Conservation (phyloP, 2,888 invertebrate species). For the Fabriciana adippe region DNA sequence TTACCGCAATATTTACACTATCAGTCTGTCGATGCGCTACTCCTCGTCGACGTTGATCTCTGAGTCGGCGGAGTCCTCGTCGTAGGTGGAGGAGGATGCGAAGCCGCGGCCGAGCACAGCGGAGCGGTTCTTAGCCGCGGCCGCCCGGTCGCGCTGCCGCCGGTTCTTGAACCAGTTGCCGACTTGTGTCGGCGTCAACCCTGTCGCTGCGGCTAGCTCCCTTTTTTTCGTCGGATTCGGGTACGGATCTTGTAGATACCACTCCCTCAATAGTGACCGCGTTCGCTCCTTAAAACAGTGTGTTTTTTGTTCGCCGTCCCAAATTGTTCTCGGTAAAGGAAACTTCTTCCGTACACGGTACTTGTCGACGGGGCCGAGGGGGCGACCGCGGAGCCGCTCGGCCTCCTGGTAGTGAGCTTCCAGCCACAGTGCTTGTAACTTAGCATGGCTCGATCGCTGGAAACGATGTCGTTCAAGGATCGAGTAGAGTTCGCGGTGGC, state of each 20-base stretch:
- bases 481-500: constrained; percentile 98
- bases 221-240: constrained; percentile 98
- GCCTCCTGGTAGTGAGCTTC: constrained; percentile 99
- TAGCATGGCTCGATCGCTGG: constrained; percentile 96
- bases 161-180: constrained; percentile 99
- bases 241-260: constrained; percentile 99
- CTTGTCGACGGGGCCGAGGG: constrained; percentile 91
- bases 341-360: constrained; percentile 97
- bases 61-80: constrained; percentile 78
- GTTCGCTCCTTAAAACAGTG: constrained; percentile 99
- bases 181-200: constrained; percentile 96
- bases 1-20: constrained; percentile 59
- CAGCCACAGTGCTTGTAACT: constrained; percentile 97
- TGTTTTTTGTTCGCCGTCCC: constrained; percentile 99
- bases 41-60: constrained; percentile 80
- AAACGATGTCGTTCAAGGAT: constrained; percentile 97
- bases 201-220: constrained; percentile 97
- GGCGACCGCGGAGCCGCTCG: constrained; percentile 95
- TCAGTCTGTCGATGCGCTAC: constrained; percentile 60
- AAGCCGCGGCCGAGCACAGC: constrained; percentile 79
- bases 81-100: constrained; percentile 78
- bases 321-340: constrained; percentile 98
- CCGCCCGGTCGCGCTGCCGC: constrained; percentile 96
- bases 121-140: constrained; percentile 98
- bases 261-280: constrained; percentile 95